Evolutionary conservation across 2,797 vertebrate genomes (phyloP).

Genomic region (Squalus acanthias): DNA sequence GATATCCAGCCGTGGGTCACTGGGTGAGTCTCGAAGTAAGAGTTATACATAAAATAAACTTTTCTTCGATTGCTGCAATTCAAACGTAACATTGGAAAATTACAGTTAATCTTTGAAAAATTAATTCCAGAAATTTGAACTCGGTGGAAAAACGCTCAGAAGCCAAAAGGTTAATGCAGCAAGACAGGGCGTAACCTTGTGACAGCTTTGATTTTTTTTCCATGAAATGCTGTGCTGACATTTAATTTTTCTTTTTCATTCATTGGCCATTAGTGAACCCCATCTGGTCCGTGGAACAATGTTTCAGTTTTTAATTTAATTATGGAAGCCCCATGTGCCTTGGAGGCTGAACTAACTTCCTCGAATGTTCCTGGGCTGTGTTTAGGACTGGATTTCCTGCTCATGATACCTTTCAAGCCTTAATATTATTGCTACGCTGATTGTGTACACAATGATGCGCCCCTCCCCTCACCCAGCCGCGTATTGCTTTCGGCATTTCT

Average conservation of each 20-base stretch:
- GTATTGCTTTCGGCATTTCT: neutral
- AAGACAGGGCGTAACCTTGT: neutral
- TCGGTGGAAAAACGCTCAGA: neutral
- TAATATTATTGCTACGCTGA: neutral
- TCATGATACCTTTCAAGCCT: neutral
- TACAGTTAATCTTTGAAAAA: neutral
- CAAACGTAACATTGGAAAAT: neutral
- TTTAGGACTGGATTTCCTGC: neutral
- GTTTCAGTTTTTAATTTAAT: constrained; percentile 16
- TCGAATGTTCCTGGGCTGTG: neutral
- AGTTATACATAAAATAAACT: neutral
- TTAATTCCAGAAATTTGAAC: neutral
- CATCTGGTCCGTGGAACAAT: neutral
- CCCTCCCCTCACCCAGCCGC: neutral
- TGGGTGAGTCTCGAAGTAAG: neutral
- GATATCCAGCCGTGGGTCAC: neutral
- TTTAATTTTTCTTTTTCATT: constrained; percentile 17
- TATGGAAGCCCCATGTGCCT: neutral
- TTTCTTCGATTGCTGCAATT: neutral
- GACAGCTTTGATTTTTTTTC: neutral
- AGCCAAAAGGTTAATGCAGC: neutral
- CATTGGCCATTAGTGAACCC: neutral
- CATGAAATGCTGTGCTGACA: neutral
- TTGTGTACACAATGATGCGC: too few species aligned
- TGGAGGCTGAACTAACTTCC: neutral